Evolutionary conservation across 2,797 vertebrate species (phyloP).

Genomic region (Mormyrops boulengeri): DNA sequence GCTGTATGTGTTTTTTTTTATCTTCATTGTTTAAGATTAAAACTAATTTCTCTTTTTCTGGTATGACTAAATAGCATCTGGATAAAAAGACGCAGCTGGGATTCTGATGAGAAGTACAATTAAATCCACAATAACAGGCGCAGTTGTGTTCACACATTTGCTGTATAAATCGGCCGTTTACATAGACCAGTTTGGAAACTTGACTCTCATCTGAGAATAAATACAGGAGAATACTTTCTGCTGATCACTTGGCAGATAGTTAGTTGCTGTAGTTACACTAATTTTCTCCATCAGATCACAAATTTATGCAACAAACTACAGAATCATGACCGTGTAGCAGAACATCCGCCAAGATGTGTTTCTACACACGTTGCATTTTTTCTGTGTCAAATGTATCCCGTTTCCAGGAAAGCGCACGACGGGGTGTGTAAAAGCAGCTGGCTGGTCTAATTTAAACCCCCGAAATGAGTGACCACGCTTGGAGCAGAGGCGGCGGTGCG

Average conservation of each 20-base stretch:
- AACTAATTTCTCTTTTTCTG: background rate
- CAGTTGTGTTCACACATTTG: background rate
- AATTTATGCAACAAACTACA: background rate
- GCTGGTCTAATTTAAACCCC: constrained; percentile 44
- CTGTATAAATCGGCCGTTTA: background rate
- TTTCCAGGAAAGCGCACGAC: constrained; percentile 25
- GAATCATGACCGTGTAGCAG: background rate
- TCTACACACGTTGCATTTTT: background rate
- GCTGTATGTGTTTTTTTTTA: background rate
- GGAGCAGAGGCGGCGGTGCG: constrained; percentile 33
- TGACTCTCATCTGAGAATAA: background rate
- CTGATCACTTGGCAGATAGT: background rate
- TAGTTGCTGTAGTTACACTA: background rate
- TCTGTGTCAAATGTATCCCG: background rate
- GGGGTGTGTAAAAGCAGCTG: constrained; percentile 39
- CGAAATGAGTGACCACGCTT: constrained; percentile 37
- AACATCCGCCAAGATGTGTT: background rate
- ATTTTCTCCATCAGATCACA: background rate
- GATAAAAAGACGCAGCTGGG: background rate
- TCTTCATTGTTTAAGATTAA: background rate
- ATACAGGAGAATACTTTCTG: background rate
- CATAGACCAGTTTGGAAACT: background rate
- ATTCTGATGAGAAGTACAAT: background rate
- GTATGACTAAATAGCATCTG: background rate
- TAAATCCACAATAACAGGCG: background rate